These are phyloP conservation scores for Acromyrmex echinatior DNA, from an alignment of 1,140 invertebrate genomes.

Conservation along the genomic window DNA sequence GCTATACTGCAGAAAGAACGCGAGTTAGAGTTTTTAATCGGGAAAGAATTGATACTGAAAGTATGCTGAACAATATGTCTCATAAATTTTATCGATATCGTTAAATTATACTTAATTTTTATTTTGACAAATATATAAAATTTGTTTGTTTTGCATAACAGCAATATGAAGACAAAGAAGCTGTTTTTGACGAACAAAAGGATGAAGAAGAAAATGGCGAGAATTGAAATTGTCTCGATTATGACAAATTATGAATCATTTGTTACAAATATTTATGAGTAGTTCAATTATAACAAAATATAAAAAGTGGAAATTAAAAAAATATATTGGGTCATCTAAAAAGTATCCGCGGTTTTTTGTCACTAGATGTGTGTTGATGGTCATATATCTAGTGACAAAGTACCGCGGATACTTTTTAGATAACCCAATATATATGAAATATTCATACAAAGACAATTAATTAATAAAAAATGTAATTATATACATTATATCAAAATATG, in stretches of 20 bases:
- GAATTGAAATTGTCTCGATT: conserved; percentile 20
- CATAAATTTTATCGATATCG: not conserved
- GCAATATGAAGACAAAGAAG: not conserved
- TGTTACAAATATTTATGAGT: not conserved
- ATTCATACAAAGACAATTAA: too few species aligned
- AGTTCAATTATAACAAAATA: not conserved
- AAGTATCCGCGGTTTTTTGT: too few species aligned
- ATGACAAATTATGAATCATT: conserved; percentile 15
- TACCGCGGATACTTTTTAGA: too few species aligned
- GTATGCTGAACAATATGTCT: conserved; percentile 36
- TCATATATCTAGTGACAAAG: too few species aligned
- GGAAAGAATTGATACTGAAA: conserved; percentile 38
- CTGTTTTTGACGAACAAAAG: not conserved
- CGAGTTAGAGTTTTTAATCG: conserved; percentile 66
- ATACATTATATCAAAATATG: not conserved
- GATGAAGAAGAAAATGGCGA: conserved; percentile 30
- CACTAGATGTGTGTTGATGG: too few species aligned
- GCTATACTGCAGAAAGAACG: conserved; percentile 61
- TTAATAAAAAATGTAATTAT: too few species aligned
- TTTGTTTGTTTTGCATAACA: conserved; percentile 6
- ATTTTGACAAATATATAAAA: not conserved
- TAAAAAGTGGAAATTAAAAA: not conserved
- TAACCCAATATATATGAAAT: not conserved
- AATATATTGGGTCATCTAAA: too few species aligned
- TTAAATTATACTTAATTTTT: not conserved